A percentile compares a stretch with the other conserved stretches of the same genome.
phyloP scores from a whole-genome alignment of 1,140 invertebrate species.

The Hormaphis cornu region DNA sequence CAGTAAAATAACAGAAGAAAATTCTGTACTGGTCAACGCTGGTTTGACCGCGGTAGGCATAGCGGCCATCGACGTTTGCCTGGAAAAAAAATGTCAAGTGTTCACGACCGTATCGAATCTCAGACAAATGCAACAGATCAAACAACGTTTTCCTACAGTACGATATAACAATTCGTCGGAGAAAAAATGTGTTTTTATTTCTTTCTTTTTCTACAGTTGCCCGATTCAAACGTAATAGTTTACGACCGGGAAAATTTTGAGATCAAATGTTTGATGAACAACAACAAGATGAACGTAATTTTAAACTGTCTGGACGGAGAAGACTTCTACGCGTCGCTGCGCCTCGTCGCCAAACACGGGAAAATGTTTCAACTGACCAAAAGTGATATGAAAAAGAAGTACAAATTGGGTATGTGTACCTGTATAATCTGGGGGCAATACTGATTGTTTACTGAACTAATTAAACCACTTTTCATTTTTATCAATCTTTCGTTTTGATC shows the following conservation, averaged over 20 bases:
- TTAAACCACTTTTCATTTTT: too few species aligned
- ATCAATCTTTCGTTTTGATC: too few species aligned
- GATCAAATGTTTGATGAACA: not conserved
- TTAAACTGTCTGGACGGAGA: constrained; percentile 9
- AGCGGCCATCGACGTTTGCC: constrained; percentile 52
- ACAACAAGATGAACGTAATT: not conserved
- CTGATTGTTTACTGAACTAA: too few species aligned
- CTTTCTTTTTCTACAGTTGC: not conserved
- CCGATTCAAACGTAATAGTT: not conserved
- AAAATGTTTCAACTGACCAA: constrained; percentile 7
- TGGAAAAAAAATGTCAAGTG: constrained; percentile 47
- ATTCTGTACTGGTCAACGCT: constrained; percentile 50
- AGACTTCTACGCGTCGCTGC: not conserved
- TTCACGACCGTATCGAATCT: constrained; percentile 45
- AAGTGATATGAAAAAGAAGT: constrained; percentile 4
- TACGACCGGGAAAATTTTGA: not conserved
- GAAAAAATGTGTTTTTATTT: too few species aligned
- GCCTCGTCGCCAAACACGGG: not conserved
- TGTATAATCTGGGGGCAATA: too few species aligned
- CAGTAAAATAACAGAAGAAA: constrained; percentile 28
- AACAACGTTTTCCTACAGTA: not conserved
- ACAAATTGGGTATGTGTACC: constrained; percentile 15
- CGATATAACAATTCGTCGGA: not conserved
- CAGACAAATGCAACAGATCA: not conserved
- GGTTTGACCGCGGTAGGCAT: constrained; percentile 54